These are phyloP conservation scores for Notolepis coatsorum DNA, from an alignment of 2,797 vertebrate genomes.

Conservation along the genomic window DNA sequence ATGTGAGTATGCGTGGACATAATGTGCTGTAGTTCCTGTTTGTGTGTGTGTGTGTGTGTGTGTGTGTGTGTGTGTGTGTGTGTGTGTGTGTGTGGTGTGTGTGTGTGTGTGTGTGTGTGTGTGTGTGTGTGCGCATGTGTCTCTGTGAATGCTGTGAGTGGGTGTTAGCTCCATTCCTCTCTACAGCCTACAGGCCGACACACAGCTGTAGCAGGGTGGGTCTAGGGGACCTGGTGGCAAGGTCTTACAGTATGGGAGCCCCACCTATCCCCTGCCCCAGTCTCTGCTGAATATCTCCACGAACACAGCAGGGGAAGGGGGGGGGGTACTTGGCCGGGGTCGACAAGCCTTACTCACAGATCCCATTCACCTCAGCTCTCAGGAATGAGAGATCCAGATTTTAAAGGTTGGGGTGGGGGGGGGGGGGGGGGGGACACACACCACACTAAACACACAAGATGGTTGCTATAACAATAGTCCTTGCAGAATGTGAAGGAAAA, in stretches of 20 bases:
- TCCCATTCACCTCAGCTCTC: slow-evolving; percentile 16
- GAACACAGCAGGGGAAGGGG: slow-evolving; percentile 12
- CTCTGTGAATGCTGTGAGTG: slow-evolving; percentile 6
- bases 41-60: background rate
- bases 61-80: slow-evolving; percentile 2
- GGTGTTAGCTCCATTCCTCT: slow-evolving; percentile 31
- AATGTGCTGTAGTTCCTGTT: background rate
- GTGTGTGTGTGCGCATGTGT: slow-evolving; percentile 6
- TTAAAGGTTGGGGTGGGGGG: background rate
- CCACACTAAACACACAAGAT: no score
- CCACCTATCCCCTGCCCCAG: slow-evolving; percentile 21
- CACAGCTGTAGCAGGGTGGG: slow-evolving; percentile 77
- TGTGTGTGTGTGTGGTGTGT: background rate
- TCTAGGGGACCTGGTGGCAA: slow-evolving; percentile 39
- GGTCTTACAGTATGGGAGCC: slow-evolving; percentile 26
- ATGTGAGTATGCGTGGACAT: background rate
- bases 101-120: slow-evolving; percentile 1
- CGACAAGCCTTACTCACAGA: background rate
- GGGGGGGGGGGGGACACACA: no score
- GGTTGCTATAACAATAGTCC: no score
- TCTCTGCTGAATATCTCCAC: slow-evolving; percentile 7
- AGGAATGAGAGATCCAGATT: background rate
- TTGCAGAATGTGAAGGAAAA: no score
- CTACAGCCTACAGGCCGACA: slow-evolving; percentile 41
- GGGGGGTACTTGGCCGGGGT: slow-evolving; percentile 7